Evolutionary conservation across 2,888 invertebrate genomes (phyloP), one percentile per base, ranked within the genome.

Genomic region (Apodemia duryi): DNA sequence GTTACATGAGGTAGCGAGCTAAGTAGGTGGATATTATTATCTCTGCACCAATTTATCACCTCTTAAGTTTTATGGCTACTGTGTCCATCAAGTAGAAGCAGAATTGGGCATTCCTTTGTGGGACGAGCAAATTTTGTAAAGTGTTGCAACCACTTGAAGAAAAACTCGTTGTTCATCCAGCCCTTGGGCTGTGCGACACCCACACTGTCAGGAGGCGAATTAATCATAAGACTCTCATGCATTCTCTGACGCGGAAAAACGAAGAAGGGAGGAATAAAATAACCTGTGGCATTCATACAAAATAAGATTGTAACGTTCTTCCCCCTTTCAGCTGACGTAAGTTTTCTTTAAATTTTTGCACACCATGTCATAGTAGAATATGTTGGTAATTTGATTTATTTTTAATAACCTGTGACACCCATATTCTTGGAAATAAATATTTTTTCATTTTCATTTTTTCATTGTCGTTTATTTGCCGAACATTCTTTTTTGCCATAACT

Each of bases 1-100:
- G 72, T 72, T 5, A 71, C 71, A 65, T 74, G 72, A 61, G 74
- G 73, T 68, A 73, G 74, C 51, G 69, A 65, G 61, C 70, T 68
- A n/a, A 72, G 49, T 65, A 73, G 63, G 32, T 68, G 66, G 64
- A 71, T 71, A 10, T 41, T 9, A 9, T 41, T 41, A 60, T 70
- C 9, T 54, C 72, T 67, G 64, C 68, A 68, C 66, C 60, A 72
- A 43, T 61, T 72, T 13, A 74, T 73, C 11, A 70, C 72, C 10
- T 74, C 72, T 49, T 28, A 28, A 28, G 52, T 52, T 52, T 52
- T 52, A 7, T 52, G n/a, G 28, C 52, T 52, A 28, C 28, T 52
- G 52, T 52, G 52, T 7, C 52, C 52, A 21, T 52, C 52, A 52
- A 74, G 65, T 57, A 73, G 32, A 52, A 74, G 66, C 54, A 75